phyloP scores from a whole-genome alignment of 2,797 vertebrate species.

The Phrynocephalus vlangalii region DNA sequence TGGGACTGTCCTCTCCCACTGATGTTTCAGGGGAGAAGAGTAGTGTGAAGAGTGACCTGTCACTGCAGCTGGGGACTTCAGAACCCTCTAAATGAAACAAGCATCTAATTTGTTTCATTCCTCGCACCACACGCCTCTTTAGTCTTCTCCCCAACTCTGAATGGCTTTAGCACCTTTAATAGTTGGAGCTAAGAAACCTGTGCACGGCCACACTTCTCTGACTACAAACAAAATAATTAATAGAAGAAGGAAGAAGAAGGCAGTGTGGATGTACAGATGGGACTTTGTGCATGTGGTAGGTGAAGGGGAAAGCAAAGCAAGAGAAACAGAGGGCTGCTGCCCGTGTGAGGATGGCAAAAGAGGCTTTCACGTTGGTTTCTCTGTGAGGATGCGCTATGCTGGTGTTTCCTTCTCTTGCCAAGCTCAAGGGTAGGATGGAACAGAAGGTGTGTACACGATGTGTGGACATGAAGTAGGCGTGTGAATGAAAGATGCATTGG shows the following conservation, averaged over 20 bases:
- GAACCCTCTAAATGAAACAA: background rate
- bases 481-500: background rate
- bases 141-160: background rate
- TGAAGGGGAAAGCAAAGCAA: too few species aligned
- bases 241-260: background rate
- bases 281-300: slow-evolving; percentile 3
- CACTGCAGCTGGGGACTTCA: background rate
- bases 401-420: background rate
- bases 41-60: background rate
- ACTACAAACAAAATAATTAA: slow-evolving; percentile 7
- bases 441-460: slow-evolving; percentile 59
- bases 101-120: slow-evolving; percentile 18
- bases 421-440: slow-evolving; percentile 15
- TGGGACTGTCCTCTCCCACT: background rate
- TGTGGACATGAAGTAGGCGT: slow-evolving; percentile 20
- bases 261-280: rapidly evolving
- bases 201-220: background rate
- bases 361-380: background rate
- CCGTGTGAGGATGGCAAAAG: background rate
- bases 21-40: background rate
- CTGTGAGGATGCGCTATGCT: background rate
- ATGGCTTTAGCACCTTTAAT: rapidly evolving
- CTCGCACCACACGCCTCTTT: background rate
- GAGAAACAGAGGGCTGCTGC: background rate
- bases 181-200: background rate